Conservation (phyloP, 2,113 vertebrate species). For the Caretta caretta region DNA sequence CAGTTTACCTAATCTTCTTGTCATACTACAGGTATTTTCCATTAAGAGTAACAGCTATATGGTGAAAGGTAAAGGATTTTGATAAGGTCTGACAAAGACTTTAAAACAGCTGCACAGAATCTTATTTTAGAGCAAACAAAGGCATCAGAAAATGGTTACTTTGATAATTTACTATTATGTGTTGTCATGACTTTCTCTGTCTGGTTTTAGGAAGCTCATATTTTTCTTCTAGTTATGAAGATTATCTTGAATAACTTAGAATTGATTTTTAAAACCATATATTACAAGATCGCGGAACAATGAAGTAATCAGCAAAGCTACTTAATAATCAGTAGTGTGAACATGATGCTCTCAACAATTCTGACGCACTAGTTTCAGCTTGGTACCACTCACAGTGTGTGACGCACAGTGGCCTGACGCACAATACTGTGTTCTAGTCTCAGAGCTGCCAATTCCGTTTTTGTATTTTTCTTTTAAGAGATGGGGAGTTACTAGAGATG, state of each 20-base stretch:
- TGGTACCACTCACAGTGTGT: neutral
- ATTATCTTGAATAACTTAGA: neutral
- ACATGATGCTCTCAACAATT: neutral
- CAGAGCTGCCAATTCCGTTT: neutral
- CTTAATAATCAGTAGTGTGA: neutral
- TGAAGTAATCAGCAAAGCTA: neutral
- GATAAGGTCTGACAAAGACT: slow-evolving; percentile 68
- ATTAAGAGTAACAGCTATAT: slow-evolving; percentile 62
- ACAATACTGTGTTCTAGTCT: too few species aligned
- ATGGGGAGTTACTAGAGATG: too few species aligned
- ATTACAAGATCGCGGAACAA: neutral
- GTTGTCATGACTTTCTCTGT: slow-evolving; percentile 30
- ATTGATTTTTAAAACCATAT: neutral
- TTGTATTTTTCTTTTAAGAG: slow-evolving; percentile 1
- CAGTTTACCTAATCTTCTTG: slow-evolving; percentile 75
- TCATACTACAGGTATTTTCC: slow-evolving; percentile 67
- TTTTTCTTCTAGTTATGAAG: neutral
- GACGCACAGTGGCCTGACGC: too few species aligned
- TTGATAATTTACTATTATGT: slow-evolving; percentile 48
- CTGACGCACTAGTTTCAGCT: neutral
- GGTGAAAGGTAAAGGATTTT: slow-evolving; percentile 71
- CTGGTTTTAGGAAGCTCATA: slow-evolving; percentile 18
- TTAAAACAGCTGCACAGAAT: slow-evolving; percentile 56
- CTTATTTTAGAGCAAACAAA: slow-evolving; percentile 37
- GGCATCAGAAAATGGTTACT: slow-evolving; percentile 48